phyloP scores from a whole-genome alignment of 2,113 vertebrate genomes.

The Mus spicilegus region DNA sequence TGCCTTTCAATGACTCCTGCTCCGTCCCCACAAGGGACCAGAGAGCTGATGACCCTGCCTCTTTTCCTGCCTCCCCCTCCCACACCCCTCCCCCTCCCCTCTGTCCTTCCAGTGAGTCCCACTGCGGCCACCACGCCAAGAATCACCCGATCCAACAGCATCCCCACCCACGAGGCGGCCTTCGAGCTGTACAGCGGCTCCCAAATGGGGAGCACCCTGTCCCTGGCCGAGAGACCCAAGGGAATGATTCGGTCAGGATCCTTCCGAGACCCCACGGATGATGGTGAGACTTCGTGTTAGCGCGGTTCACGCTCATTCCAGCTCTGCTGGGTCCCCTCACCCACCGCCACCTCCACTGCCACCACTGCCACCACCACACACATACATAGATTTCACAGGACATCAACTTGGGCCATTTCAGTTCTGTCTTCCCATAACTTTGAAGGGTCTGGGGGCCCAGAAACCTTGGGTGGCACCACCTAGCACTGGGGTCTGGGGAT shows the following conservation, averaged over 20 bases:
- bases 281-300: slow-evolving; percentile 89
- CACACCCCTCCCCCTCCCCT: slow-evolving; percentile 64
- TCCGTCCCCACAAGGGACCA: slow-evolving; percentile 33
- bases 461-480: slow-evolving; percentile 58
- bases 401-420: slow-evolving; percentile 71
- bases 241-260: slow-evolving; percentile 97
- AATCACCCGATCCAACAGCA: slow-evolving; percentile 99
- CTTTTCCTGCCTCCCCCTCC: slow-evolving; percentile 78
- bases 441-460: slow-evolving; percentile 69
- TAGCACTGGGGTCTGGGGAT: slow-evolving; percentile 34
- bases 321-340: slow-evolving; percentile 67
- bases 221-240: slow-evolving; percentile 95
- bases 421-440: slow-evolving; percentile 44
- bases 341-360: slow-evolving; percentile 4
- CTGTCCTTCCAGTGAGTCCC: slow-evolving; percentile 89
- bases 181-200: slow-evolving; percentile 94
- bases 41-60: slow-evolving; percentile 56
- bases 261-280: slow-evolving; percentile 94
- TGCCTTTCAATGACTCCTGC: slow-evolving; percentile 4
- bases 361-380: slow-evolving; percentile 43
- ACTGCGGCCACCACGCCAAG: slow-evolving; percentile 90
- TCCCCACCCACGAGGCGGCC: slow-evolving; percentile 95
- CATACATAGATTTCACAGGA: slow-evolving; percentile 2
- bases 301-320: slow-evolving; percentile 74
- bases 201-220: slow-evolving; percentile 95